Evolutionary conservation across 1,140 invertebrate genomes (phyloP), one percentile per base, ranked within the genome.

Genomic region (Drosophila aff.): DNA sequence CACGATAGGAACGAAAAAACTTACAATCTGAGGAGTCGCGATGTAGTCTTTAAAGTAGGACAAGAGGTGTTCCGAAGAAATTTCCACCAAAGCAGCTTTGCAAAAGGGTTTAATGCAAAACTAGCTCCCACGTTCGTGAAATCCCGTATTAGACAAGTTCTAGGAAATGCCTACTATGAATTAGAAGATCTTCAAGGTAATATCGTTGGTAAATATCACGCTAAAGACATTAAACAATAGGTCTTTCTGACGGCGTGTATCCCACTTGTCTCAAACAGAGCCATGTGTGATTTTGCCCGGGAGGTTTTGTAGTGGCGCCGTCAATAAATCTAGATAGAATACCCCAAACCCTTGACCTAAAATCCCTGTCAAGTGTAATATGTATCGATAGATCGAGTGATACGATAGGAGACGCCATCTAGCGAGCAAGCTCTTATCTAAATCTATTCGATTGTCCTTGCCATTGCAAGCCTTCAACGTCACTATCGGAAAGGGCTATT

Each of bases 171-270:
- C 5, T 58, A 58, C 3, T 43, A 58, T 3, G 23, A 58, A 7
- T 46, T 61, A 8, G 44, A 61, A 44, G 59, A 61, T 47, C 18
- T 61, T 7, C 44, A 61, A 18, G 59, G 59, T n/a, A 46, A 36
- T 47, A 33, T 49, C 10, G 6, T 49, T 23, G 31, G 44, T 2
- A 38, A 61, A 36, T 61, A 61, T 31, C 59, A 61, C 43, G 59
- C 59, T 8, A 61, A 61, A 23, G 31, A 61, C 9, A 46, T 62
- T 16, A 62, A 62, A 49, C 44, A 62, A 36, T 62, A 59, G 40
- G 10, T 59, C 16, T 2, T 43, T 18, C 23, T 36, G 52, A 53
- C 4, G 41, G 57, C 57, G 57, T 43, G 57, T 26, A 58, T 36
- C 52, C 52, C 52, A 21, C 52, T 52, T 52, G 50, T 52, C 26